Evolutionary conservation across 2,888 invertebrate species (phyloP).

Genomic region (Yponomeuta sedellus): DNA sequence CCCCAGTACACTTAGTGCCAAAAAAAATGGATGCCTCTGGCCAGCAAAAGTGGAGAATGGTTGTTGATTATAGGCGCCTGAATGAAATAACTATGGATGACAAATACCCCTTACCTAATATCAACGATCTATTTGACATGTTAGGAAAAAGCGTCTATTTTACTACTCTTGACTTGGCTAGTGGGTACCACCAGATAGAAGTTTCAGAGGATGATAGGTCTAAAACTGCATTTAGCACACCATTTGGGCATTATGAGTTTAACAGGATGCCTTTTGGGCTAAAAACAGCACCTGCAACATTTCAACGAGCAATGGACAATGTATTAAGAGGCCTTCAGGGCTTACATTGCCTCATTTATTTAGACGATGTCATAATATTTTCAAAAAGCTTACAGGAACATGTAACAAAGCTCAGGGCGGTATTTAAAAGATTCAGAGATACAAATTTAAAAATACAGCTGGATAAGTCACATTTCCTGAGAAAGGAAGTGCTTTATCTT

Average conservation of each 20-base stretch:
- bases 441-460: constrained; percentile 27
- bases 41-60: constrained; percentile 27
- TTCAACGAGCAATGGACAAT: constrained; percentile 43
- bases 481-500: constrained; percentile 22
- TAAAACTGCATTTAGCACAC: constrained; percentile 42
- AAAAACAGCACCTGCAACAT: constrained; percentile 41
- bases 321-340: constrained; percentile 37
- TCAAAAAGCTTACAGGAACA: constrained; percentile 26
- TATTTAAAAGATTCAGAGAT: constrained; percentile 25
- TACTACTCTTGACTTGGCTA: constrained; percentile 38
- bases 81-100: constrained; percentile 41
- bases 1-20: constrained; percentile 27
- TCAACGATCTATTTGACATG: constrained; percentile 39
- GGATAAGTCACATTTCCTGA: constrained; percentile 26
- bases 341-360: constrained; percentile 34
- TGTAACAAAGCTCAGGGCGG: constrained; percentile 21
- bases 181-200: constrained; percentile 44
- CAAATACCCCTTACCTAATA: constrained; percentile 39
- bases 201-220: constrained; percentile 29
- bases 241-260: constrained; percentile 39
- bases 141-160: constrained; percentile 40
- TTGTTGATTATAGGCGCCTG: constrained; percentile 40
- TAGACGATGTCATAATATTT: constrained; percentile 41
- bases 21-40: constrained; percentile 20
- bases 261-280: constrained; percentile 21